Base-by-base conservation (phyloP, 2,888 invertebrate genomes). In the Meandrusa payeni region DNA sequence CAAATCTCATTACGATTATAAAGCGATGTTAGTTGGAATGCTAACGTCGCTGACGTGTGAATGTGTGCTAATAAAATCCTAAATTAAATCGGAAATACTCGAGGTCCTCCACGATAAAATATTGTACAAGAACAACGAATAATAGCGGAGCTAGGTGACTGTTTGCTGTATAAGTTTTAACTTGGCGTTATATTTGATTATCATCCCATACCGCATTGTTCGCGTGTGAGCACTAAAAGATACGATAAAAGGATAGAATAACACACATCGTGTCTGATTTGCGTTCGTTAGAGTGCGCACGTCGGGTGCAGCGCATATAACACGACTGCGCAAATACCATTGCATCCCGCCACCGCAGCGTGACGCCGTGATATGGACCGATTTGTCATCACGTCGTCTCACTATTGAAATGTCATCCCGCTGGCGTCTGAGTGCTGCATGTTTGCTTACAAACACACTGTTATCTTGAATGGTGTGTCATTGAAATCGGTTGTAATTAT, bases 321-420 rank as follows among this genome's bases (percentile, higher is more conserved):
- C 20, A 2, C 27, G 33, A 22, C 24, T 1, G 13, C 27, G 10
- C 22, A 6, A 23, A 28, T 20, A 12, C 10, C 32, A 33, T 33
- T 23, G 20, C 26, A 12, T n/a, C 37, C 5, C 11, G 5, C 26
- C 13, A 32, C 24, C 12, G 12, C 19, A 26, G 10, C 24, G 24
- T 13, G 29, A 29, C 12, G 19, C 11, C 29, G 17, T 11, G 28
- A 20, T 17, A 19, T 15, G 27, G 13, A 27, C 20, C 23, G 36
- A 28, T 42, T 29, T 36, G 19, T 42, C 40, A 40, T 40, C 15
- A 6, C 20, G 42, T 23, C 34, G 10, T 11, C 11, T 22, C 6
- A 42, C 36, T 20, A 42, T 36, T 42, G 28, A 29, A 29, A 23
- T 29, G 37, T 37, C 29, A 42, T 29, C 7, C 23, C 15, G n/a